A percentile compares a stretch with the other conserved stretches of the same genome.
Evolutionary conservation across 92 coral and sea anemone genomes (phyloP).

Genomic region (Epizoanthus scotinus): DNA sequence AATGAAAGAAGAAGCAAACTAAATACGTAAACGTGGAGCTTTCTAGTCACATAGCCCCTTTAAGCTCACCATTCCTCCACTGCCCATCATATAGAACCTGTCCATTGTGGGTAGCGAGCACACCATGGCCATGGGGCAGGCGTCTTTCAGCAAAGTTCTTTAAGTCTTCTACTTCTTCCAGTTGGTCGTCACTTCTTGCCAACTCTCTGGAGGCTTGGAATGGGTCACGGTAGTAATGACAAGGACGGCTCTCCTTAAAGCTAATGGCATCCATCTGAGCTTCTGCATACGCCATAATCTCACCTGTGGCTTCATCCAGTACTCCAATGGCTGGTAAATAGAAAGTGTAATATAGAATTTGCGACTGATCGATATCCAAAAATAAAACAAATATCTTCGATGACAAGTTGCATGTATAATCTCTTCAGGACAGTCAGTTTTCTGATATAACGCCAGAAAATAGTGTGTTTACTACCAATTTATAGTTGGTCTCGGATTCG

Average conservation of each 20-base stretch:
- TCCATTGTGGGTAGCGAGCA: constrained; percentile 41
- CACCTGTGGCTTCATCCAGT: background rate
- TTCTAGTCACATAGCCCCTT: too few species aligned
- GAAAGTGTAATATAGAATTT: background rate
- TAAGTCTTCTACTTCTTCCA: background rate
- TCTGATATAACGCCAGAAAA: too few species aligned
- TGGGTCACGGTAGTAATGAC: constrained; percentile 18
- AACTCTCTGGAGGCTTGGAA: constrained; percentile 4
- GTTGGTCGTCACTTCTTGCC: constrained; percentile 8
- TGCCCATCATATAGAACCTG: constrained; percentile 60
- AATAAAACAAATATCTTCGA: background rate
- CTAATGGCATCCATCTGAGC: background rate
- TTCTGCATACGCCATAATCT: constrained; percentile 9
- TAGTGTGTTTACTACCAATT: too few species aligned
- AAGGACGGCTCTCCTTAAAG: constrained; percentile 5
- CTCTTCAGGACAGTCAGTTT: too few species aligned
- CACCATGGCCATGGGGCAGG: constrained; percentile 64
- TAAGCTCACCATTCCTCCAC: constrained; percentile 63
- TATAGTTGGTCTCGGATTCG: too few species aligned
- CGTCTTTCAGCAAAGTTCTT: background rate
- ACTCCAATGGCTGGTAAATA: background rate
- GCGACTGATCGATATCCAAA: background rate
- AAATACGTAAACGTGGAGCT: too few species aligned
- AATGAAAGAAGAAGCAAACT: too few species aligned
- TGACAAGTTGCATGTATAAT: too few species aligned